Evolutionary conservation across 1,140 invertebrate species (phyloP).

Genomic region (Aradophagus sp.): DNA sequence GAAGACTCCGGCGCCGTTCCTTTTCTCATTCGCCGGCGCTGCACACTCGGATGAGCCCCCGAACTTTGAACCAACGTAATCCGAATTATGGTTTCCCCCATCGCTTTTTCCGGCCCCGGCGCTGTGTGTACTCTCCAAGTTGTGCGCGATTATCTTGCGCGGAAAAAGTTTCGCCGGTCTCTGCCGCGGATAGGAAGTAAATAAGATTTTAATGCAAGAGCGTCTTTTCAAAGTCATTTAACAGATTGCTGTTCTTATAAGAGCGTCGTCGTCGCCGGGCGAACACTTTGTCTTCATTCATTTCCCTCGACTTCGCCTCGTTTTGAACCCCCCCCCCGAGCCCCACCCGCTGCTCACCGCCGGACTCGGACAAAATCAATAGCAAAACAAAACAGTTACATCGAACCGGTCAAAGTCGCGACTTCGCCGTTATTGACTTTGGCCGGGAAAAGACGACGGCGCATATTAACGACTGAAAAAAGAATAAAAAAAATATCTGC

Average conservation of each 20-base stretch:
- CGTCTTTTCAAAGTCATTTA: slow-evolving; percentile 60
- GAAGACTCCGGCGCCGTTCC: slow-evolving; percentile 18
- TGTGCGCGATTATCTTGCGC: slow-evolving; percentile 53
- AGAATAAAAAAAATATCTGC: too few relatives aligned
- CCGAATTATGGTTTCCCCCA: slow-evolving; percentile 57
- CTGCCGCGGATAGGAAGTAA: slow-evolving; percentile 51
- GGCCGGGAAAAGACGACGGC: too few relatives aligned
- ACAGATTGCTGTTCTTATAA: slow-evolving; percentile 56
- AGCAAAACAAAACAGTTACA: slow-evolving; percentile 45
- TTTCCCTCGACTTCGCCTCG: slow-evolving; percentile 32
- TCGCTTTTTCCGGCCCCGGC: slow-evolving; percentile 42
- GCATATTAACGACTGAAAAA: too few relatives aligned
- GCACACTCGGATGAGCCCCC: slow-evolving; percentile 31
- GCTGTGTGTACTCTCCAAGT: slow-evolving; percentile 53
- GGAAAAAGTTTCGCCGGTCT: slow-evolving; percentile 53
- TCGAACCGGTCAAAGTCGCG: background rate
- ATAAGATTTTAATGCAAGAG: slow-evolving; percentile 58
- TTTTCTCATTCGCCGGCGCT: slow-evolving; percentile 27
- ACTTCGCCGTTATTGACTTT: too few relatives aligned
- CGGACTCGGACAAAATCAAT: slow-evolving; percentile 33
- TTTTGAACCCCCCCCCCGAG: slow-evolving; percentile 10
- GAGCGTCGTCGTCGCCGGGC: slow-evolving; percentile 34
- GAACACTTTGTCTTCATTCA: slow-evolving; percentile 50
- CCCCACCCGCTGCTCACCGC: too few relatives aligned
- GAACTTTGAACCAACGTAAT: slow-evolving; percentile 55